phyloP scores from a whole-genome alignment of 2,113 vertebrate genomes.

The Gobius niger region DNA sequence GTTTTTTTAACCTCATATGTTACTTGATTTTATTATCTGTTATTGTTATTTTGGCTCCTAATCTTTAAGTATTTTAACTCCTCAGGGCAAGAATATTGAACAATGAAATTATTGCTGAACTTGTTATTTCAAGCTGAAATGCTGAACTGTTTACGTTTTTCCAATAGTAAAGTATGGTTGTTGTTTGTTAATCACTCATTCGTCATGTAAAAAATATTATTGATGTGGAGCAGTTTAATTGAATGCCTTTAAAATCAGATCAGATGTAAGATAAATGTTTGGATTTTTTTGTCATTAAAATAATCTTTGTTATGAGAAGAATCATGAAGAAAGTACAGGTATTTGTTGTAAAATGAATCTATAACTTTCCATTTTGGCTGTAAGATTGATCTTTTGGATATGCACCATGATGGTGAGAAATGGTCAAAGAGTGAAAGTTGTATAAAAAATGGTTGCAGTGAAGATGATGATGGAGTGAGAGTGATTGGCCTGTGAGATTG shows the following conservation, averaged over 20 bases:
- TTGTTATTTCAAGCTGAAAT: constrained; percentile 30
- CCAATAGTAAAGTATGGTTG: constrained; percentile 4
- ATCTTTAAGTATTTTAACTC: constrained; percentile 66
- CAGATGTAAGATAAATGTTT: neutral
- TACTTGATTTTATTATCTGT: constrained; percentile 75
- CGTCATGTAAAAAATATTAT: constrained; percentile 5
- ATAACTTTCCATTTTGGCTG: neutral
- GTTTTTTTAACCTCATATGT: constrained; percentile 72
- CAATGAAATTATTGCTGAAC: constrained; percentile 34
- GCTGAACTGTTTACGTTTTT: constrained; percentile 55
- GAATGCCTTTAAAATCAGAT: too few species aligned
- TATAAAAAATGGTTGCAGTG: constrained; percentile 35
- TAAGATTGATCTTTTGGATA: constrained; percentile 9
- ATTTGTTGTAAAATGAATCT: neutral
- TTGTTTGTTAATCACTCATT: constrained; percentile 42
- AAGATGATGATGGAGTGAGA: constrained; percentile 32
- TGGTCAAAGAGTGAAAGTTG: neutral
- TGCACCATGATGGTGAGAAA: constrained; percentile 15
- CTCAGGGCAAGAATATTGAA: constrained; percentile 35
- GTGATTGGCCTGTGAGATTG: constrained; percentile 33
- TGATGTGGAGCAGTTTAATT: too few species aligned
- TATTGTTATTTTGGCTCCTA: constrained; percentile 75
- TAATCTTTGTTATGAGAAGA: neutral
- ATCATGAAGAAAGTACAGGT: neutral
- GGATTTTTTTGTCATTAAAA: neutral